These are phyloP conservation scores for Hypercompe scribonia DNA, from an alignment of 2,888 invertebrate genomes.

Conservation along the genomic window DNA sequence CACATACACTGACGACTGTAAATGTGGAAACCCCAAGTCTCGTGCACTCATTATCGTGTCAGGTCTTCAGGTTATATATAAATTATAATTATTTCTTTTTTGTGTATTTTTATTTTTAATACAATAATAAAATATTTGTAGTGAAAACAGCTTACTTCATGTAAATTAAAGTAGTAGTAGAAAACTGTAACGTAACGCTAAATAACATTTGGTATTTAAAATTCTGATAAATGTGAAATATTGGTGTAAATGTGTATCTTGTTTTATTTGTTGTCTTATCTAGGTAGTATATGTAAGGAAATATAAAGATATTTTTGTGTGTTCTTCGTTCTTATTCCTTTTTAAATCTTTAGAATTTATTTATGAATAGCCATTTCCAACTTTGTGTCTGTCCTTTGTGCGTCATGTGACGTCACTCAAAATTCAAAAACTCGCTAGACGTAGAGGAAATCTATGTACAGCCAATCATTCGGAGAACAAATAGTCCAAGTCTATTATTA, in stretches of 20 bases:
- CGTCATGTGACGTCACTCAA: too few species aligned
- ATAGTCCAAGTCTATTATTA: not conserved
- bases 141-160: not conserved
- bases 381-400: not conserved
- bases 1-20: not conserved
- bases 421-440: too few species aligned
- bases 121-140: not conserved
- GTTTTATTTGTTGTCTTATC: not conserved
- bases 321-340: not conserved
- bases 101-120: not conserved
- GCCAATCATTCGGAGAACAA: not conserved
- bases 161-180: not conserved
- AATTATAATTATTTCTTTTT: not conserved
- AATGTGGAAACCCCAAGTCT: not conserved
- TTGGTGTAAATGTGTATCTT: not conserved
- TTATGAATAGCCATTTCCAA: not conserved
- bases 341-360: not conserved
- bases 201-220: slow-evolving; percentile 16
- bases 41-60: too few species aligned
- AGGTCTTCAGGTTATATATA: not conserved
- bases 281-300: not conserved
- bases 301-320: not conserved
- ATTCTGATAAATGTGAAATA: slow-evolving; percentile 13
- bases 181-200: not conserved
- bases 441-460: too few species aligned